phyloP scores from a whole-genome alignment of 2,113 vertebrate species.

The Mionectes macconnelli region DNA sequence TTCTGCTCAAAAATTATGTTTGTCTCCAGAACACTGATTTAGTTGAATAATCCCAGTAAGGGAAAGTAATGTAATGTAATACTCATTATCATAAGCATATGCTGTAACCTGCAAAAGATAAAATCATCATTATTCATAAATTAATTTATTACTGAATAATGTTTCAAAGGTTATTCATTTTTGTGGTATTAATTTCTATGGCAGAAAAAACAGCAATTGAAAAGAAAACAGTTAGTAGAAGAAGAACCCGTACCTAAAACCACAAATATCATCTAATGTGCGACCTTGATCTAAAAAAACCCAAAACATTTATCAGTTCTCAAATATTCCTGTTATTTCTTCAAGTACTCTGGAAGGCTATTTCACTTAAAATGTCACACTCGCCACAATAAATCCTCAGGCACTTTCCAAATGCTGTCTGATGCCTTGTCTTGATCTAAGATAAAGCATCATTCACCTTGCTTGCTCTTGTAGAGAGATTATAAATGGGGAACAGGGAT shows the following conservation, averaged over 20 bases:
- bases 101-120: background rate
- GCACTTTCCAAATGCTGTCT: slow-evolving; percentile 2
- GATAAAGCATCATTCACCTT: slow-evolving; percentile 67
- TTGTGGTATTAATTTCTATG: background rate
- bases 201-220: background rate
- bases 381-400: background rate
- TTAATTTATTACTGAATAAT: background rate
- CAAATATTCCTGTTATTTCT: background rate
- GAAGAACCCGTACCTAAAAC: background rate
- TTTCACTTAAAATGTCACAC: background rate
- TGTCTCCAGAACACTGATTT: background rate
- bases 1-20: background rate
- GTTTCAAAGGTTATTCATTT: background rate
- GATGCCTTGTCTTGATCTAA: slow-evolving; percentile 38
- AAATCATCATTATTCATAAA: background rate
- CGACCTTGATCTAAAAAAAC: background rate
- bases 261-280: background rate
- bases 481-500: slow-evolving; percentile 69
- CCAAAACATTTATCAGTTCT: background rate
- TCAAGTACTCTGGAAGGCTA: background rate
- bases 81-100: background rate
- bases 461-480: slow-evolving; percentile 69
- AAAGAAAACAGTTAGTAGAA: background rate
- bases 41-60: background rate
- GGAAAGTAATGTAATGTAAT: background rate